These are phyloP conservation scores for Bujurquina vittata DNA, from an alignment of 2,113 vertebrate genomes.

Conservation along the genomic window DNA sequence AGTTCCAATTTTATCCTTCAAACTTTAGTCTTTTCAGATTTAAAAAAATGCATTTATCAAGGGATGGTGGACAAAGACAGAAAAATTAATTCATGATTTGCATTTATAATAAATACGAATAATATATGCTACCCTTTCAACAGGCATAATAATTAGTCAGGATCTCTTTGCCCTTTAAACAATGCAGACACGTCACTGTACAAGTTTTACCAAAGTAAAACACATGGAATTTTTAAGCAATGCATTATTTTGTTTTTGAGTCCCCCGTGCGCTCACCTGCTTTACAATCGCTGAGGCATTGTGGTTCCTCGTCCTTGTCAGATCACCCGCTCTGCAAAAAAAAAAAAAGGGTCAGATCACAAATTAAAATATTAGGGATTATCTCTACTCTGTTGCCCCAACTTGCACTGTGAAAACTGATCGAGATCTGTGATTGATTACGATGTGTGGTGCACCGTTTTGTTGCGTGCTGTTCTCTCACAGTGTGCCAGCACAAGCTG, in stretches of 20 bases:
- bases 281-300: neutral
- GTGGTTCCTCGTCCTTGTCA: neutral
- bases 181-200: neutral
- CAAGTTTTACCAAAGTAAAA: neutral
- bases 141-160: neutral
- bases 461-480: slow-evolving; percentile 3
- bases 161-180: neutral
- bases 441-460: neutral
- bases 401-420: slow-evolving; percentile 21
- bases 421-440: slow-evolving; percentile 29
- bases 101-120: neutral
- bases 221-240: neutral
- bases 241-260: neutral
- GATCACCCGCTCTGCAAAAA: slow-evolving; percentile 9
- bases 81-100: neutral
- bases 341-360: neutral
- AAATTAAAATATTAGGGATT: neutral
- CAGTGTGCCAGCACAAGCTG: slow-evolving; percentile 23
- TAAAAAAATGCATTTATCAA: neutral
- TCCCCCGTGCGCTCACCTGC: slow-evolving; percentile 33
- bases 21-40: neutral
- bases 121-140: neutral
- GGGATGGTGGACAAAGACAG: neutral
- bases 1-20: neutral
- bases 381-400: neutral